Percentiles rank a stretch among this genome's conserved stretches.
Conservation (phyloP, 2,888 invertebrate species). For the Helobdella robusta region DNA sequence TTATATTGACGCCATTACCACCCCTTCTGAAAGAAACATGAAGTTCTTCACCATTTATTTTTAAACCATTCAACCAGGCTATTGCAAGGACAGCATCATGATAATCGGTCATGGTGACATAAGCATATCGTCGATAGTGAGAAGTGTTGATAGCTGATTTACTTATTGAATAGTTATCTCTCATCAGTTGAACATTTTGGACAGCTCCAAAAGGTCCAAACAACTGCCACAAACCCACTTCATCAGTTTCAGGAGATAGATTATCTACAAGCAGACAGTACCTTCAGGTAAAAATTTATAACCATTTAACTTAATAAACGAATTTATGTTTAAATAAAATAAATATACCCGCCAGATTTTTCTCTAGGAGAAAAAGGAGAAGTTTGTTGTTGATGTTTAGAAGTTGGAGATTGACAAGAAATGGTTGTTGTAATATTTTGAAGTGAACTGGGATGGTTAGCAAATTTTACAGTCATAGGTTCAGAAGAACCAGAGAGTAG, state of each 20-base stretch:
- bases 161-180: neutral
- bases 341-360: constrained; percentile 11
- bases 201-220: constrained; percentile 24
- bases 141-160: neutral
- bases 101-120: constrained; percentile 13
- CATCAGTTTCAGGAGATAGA: constrained; percentile 7
- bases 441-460: constrained; percentile 64
- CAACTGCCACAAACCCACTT: constrained; percentile 21
- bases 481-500: constrained; percentile 76
- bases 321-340: neutral
- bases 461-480: constrained; percentile 87
- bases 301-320: neutral
- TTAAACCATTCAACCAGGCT: constrained; percentile 19
- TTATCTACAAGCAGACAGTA: constrained; percentile 16
- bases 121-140: neutral
- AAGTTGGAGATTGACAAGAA: neutral
- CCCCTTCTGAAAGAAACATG: constrained; percentile 13
- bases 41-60: neutral
- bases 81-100: constrained; percentile 19
- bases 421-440: neutral
- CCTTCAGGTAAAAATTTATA: constrained; percentile 3
- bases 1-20: too few species aligned
- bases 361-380: neutral
- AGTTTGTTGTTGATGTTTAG: neutral
- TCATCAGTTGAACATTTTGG: constrained; percentile 10